Evolutionary conservation across 2,113 vertebrate species (phyloP).

Genomic region (Amia ocellicauda): DNA sequence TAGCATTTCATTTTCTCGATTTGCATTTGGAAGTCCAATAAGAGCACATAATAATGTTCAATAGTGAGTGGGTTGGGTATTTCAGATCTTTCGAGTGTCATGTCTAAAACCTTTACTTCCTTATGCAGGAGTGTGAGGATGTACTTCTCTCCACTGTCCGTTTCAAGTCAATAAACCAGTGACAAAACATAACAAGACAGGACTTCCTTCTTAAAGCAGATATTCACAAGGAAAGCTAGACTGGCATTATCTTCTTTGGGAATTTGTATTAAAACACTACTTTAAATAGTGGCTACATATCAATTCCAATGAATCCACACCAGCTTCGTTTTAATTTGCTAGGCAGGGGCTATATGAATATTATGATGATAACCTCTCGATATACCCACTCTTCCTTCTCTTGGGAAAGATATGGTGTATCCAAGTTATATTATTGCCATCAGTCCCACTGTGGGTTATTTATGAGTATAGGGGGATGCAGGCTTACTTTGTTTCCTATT

Average conservation of each 20-base stretch:
- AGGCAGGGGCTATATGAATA: not conserved
- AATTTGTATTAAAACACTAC: not conserved
- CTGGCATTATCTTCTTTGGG: not conserved
- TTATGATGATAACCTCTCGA: not conserved
- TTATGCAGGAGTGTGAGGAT: too few relatives aligned
- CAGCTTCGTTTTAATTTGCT: conserved; percentile 8
- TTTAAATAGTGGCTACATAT: not conserved
- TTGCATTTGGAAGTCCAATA: too few relatives aligned
- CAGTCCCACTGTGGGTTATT: conserved; percentile 14
- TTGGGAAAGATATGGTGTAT: not conserved
- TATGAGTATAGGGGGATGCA: conserved; percentile 15
- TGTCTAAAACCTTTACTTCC: too few relatives aligned
- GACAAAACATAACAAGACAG: too few relatives aligned
- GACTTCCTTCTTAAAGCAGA: not conserved
- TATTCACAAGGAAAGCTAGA: not conserved
- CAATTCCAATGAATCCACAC: not conserved
- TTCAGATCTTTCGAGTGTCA: too few relatives aligned
- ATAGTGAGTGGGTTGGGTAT: too few relatives aligned
- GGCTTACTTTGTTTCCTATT: conserved; percentile 8
- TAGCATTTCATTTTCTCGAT: too few relatives aligned
- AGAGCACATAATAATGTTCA: too few relatives aligned
- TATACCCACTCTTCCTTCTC: not conserved
- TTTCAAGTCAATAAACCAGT: too few relatives aligned
- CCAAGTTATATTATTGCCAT: not conserved
- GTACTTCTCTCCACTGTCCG: too few relatives aligned